Conservation (phyloP, 2,888 invertebrate genomes). For the Heliconius sara region DNA sequence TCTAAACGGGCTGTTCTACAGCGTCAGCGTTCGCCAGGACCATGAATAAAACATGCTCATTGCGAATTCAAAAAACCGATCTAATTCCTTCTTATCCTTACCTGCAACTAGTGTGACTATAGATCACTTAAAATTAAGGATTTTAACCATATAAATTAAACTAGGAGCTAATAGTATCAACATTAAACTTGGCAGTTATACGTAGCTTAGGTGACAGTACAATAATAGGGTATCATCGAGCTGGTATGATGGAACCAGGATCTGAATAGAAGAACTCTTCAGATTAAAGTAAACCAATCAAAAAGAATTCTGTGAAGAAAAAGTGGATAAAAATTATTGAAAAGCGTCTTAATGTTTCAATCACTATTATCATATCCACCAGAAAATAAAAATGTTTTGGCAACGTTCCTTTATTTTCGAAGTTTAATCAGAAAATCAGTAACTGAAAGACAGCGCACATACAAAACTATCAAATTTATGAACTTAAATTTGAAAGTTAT, state of each 20-base stretch:
- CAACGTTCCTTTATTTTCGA: too few species aligned
- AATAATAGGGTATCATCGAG: background rate
- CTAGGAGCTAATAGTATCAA: background rate
- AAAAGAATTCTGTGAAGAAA: too few species aligned
- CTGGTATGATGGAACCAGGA: background rate
- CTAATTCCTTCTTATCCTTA: conserved; percentile 39
- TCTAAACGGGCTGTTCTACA: conserved; percentile 28
- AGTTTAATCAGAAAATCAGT: too few species aligned
- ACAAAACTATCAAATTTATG: too few species aligned
- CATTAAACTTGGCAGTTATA: background rate
- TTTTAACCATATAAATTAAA: background rate
- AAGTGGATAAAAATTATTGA: too few species aligned
- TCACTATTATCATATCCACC: too few species aligned
- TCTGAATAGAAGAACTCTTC: background rate
- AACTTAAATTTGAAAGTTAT: too few species aligned
- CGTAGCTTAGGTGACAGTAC: background rate
- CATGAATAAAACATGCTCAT: conserved; percentile 45
- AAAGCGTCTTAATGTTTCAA: too few species aligned
- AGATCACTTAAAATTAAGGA: background rate
- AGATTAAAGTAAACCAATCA: background rate
- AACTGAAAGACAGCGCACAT: too few species aligned
- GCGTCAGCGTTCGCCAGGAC: conserved; percentile 29
- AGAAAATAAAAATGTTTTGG: too few species aligned
- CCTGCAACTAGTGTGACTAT: conserved; percentile 23
- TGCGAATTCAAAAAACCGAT: conserved; percentile 42